Evolutionary conservation across 2,113 vertebrate species (phyloP).

Genomic region (Ceyx cyanopectus): DNA sequence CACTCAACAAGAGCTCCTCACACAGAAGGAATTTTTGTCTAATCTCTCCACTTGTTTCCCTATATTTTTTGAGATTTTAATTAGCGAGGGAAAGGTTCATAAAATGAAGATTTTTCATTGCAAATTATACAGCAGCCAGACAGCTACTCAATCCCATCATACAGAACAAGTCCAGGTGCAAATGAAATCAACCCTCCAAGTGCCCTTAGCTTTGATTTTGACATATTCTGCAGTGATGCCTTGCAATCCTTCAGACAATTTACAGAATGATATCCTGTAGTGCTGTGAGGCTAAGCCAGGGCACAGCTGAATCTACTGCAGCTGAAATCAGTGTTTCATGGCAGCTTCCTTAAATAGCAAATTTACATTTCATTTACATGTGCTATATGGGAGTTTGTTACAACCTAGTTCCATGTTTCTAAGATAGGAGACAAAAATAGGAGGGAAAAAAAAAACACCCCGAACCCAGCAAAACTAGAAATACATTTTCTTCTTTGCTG

Average conservation of each 20-base stretch:
- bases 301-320: slow-evolving; percentile 21
- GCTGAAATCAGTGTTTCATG: slow-evolving; percentile 1
- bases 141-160: not conserved
- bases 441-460: not conserved
- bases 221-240: not conserved
- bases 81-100: not conserved
- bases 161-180: not conserved
- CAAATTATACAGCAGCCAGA: not conserved
- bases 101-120: not conserved
- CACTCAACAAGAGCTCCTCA: not conserved
- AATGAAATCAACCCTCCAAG: not conserved
- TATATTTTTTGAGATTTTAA: slow-evolving; percentile 12
- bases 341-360: slow-evolving; percentile 26
- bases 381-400: slow-evolving; percentile 11
- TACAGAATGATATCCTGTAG: not conserved
- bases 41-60: not conserved
- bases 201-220: not conserved
- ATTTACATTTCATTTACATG: slow-evolving; percentile 55
- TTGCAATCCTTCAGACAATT: not conserved
- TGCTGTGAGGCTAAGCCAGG: slow-evolving; percentile 5
- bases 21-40: not conserved
- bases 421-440: slow-evolving; percentile 16
- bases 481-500: not conserved
- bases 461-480: not conserved
- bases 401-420: slow-evolving; percentile 15